Evolutionary conservation across 1,140 invertebrate genomes (phyloP).

Genomic region (Ridgeia piscesae): DNA sequence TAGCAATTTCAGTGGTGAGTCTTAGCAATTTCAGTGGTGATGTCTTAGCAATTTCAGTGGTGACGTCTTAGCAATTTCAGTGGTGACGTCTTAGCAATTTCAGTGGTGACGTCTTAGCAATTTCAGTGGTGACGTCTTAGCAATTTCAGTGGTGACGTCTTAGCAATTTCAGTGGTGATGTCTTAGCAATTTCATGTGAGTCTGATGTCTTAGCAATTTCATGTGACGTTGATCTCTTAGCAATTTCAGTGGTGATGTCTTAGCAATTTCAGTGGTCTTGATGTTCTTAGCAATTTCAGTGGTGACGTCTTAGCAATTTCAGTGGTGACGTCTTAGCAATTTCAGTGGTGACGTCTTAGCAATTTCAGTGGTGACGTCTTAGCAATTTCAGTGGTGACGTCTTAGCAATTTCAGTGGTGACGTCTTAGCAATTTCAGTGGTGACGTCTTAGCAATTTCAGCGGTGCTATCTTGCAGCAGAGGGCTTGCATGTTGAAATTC

Average conservation of each 20-base stretch:
- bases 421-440: background rate
- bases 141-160: conserved; percentile 16
- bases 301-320: conserved; percentile 18
- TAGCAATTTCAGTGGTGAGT: background rate
- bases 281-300: too few species aligned
- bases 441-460: background rate
- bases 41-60: background rate
- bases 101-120: conserved; percentile 18
- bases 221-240: conserved; percentile 8
- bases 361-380: conserved; percentile 17
- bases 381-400: conserved; percentile 17
- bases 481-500: background rate
- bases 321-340: conserved; percentile 18
- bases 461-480: background rate
- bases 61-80: background rate
- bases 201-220: background rate
- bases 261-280: background rate
- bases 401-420: conserved; percentile 17
- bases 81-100: conserved; percentile 18
- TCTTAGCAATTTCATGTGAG: too few species aligned
- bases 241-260: conserved; percentile 16
- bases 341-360: conserved; percentile 17
- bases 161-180: background rate
- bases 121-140: conserved; percentile 18
- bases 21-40: conserved; percentile 17